Evolutionary conservation across 2,797 vertebrate genomes (phyloP).

Genomic region (Rhinoraja longicauda): DNA sequence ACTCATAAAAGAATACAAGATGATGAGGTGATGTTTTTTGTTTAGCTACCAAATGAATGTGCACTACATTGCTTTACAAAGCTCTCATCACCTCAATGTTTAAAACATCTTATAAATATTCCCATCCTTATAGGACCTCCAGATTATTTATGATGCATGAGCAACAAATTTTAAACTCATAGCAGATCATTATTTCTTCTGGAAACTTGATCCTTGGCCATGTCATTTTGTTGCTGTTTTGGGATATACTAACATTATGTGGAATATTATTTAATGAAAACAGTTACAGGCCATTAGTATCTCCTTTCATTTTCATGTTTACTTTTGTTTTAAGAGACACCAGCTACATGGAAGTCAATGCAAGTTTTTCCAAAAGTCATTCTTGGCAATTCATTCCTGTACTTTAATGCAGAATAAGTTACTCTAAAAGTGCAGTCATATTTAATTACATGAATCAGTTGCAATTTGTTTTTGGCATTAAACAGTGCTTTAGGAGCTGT

Average conservation of each 20-base stretch:
- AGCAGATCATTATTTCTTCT: not conserved
- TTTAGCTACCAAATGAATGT: not conserved
- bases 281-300: not conserved
- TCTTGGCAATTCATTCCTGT: not conserved
- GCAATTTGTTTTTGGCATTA: not conserved
- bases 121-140: not conserved
- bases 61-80: not conserved
- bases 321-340: not conserved
- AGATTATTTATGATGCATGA: not conserved
- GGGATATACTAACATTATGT: too few relatives aligned
- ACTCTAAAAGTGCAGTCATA: not conserved
- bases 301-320: not conserved
- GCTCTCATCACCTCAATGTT: not conserved
- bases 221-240: not conserved
- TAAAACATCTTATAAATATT: not conserved
- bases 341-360: not conserved
- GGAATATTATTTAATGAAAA: not conserved
- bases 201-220: too few relatives aligned
- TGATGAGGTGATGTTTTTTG: not conserved
- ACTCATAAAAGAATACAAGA: not conserved
- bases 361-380: not conserved
- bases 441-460: not conserved
- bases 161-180: not conserved
- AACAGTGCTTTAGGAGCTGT: not conserved
- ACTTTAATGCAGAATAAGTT: slow-evolving; percentile 13